A percentile compares a stretch with the other conserved stretches of the same genome.
phyloP scores from a whole-genome alignment of 1,140 invertebrate species.

The Atta colombica region DNA sequence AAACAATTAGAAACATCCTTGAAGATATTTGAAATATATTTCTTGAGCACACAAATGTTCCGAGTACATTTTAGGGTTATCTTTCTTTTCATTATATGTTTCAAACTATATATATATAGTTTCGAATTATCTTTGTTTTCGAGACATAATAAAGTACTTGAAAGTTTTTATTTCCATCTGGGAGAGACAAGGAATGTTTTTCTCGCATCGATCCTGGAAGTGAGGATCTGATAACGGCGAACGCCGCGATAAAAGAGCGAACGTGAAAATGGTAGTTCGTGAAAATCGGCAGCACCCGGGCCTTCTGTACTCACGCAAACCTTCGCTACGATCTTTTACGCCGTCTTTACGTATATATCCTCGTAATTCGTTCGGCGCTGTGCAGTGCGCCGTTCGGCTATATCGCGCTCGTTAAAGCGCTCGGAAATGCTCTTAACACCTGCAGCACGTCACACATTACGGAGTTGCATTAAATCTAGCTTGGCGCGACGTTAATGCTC shows the following conservation, averaged over 20 bases:
- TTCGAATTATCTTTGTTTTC: background rate
- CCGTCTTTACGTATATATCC: constrained; percentile 44
- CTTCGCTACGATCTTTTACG: constrained; percentile 36
- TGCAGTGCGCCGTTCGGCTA: constrained; percentile 28
- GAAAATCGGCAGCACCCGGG: constrained; percentile 38
- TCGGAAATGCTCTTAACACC: constrained; percentile 62
- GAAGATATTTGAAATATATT: background rate
- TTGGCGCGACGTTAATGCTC: constrained; percentile 55
- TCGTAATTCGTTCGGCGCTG: constrained; percentile 52
- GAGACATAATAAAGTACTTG: background rate
- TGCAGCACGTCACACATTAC: constrained; percentile 62
- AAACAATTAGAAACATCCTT: background rate
- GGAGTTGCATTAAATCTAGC: constrained; percentile 55
- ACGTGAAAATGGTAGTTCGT: constrained; percentile 5
- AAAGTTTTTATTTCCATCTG: constrained; percentile 17
- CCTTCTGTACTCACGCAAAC: constrained; percentile 31
- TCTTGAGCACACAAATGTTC: background rate
- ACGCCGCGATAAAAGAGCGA: constrained; percentile 29
- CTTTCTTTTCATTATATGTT: background rate
- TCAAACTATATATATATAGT: background rate
- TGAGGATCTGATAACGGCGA: background rate
- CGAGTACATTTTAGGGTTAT: background rate
- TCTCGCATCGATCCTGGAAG: background rate
- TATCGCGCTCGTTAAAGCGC: constrained; percentile 47
- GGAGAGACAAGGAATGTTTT: constrained; percentile 3